Evolutionary conservation across 2,113 vertebrate genomes (phyloP).

Genomic region (Psilopsiagon aymara): DNA sequence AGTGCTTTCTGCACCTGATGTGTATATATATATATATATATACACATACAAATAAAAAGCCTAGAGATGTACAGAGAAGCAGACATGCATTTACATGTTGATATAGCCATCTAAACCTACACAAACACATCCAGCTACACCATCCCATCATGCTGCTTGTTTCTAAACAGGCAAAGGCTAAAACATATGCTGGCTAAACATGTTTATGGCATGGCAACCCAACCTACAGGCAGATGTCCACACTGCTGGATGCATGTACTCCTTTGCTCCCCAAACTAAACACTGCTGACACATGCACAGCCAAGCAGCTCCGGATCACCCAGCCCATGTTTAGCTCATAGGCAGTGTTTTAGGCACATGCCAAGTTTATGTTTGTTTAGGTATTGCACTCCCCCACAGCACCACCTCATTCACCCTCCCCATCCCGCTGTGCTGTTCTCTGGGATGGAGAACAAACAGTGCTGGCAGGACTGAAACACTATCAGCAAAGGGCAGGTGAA

Average conservation of each 20-base stretch:
- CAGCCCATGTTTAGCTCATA: background rate
- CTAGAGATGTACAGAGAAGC: background rate
- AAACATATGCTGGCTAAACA: background rate
- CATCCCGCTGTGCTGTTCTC: background rate
- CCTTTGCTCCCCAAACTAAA: background rate
- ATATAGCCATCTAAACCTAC: background rate
- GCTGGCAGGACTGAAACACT: conserved; percentile 78
- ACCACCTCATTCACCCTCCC: background rate
- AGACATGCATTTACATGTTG: background rate
- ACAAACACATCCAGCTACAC: background rate
- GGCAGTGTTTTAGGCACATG: background rate
- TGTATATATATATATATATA: too few species aligned
- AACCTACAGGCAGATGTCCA: background rate
- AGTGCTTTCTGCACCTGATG: background rate
- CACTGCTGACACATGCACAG: background rate
- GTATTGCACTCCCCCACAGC: background rate
- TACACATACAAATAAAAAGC: background rate
- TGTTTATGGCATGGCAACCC: background rate
- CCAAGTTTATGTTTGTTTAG: conserved; percentile 39
- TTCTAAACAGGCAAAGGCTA: background rate
- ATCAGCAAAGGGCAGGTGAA: conserved; percentile 84
- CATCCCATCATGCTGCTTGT: background rate
- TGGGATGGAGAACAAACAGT: conserved; percentile 64
- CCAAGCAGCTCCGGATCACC: background rate
- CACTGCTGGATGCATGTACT: background rate